phyloP scores from a whole-genome alignment of 1,140 invertebrate genomes.

The Coelopa frigida region DNA sequence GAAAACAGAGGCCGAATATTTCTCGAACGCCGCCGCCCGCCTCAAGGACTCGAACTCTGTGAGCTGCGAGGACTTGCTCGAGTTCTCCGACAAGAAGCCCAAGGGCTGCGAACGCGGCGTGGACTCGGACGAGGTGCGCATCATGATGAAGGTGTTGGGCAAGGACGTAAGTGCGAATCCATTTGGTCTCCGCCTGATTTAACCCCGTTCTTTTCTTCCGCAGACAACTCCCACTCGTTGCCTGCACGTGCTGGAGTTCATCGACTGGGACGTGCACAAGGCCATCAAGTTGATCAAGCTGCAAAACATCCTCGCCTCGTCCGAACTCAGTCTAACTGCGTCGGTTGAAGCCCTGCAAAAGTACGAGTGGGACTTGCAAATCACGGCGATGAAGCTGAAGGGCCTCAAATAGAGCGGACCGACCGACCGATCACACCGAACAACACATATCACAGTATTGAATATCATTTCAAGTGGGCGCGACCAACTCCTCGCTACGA shows the following conservation, averaged over 20 bases:
- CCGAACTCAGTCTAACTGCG: conserved; percentile 38
- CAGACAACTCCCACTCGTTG: conserved; percentile 74
- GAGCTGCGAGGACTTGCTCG: conserved; percentile 84
- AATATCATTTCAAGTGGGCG: no score
- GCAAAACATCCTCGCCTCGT: conserved; percentile 54
- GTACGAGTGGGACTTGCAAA: conserved; percentile 45
- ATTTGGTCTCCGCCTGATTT: conserved; percentile 3
- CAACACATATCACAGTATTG: no score
- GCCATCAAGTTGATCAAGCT: conserved; percentile 80
- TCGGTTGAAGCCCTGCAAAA: conserved; percentile 44
- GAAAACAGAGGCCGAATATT: conserved; percentile 36
- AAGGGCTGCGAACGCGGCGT: conserved; percentile 73
- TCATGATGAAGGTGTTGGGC: conserved; percentile 84
- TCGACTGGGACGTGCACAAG: conserved; percentile 81
- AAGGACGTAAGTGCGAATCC: conserved; percentile 57
- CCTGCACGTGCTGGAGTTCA: conserved; percentile 69
- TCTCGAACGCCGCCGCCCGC: conserved; percentile 34
- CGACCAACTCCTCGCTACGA: no score
- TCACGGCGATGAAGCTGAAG: conserved; percentile 36
- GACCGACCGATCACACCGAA: no score
- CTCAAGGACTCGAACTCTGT: conserved; percentile 62
- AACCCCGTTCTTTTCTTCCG: conserved; percentile 13
- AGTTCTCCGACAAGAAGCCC: conserved; percentile 80
- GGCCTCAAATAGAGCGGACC: no score
- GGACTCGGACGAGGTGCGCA: conserved; percentile 83